Percentiles rank a stretch among this genome's conserved stretches.
These are phyloP conservation scores for Apotomis turbidana DNA, from an alignment of 2,888 invertebrate species.

Conservation along the genomic window DNA sequence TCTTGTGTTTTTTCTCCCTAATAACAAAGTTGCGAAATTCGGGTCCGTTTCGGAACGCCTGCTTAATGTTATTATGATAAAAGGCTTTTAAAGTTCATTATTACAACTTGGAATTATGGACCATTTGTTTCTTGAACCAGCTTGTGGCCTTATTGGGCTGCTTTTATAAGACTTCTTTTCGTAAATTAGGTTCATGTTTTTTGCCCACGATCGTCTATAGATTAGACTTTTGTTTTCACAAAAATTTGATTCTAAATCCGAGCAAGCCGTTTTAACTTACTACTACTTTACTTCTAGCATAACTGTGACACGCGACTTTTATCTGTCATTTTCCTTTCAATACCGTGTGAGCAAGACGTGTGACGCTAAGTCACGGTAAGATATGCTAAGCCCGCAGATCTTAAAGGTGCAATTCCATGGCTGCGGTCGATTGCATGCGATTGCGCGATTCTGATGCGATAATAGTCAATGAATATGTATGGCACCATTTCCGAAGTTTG, in stretches of 20 bases:
- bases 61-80: constrained; percentile 40
- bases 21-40: constrained; percentile 36
- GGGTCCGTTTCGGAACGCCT: constrained; percentile 33
- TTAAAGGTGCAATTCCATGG: too few relatives aligned
- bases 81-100: constrained; percentile 40
- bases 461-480: too few relatives aligned
- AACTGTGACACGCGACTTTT: too few relatives aligned
- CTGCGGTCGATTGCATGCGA: too few relatives aligned
- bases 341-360: too few relatives aligned
- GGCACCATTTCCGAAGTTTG: too few relatives aligned
- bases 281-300: too few relatives aligned
- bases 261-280: background rate
- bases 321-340: too few relatives aligned
- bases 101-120: constrained; percentile 23
- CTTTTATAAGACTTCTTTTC: background rate
- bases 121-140: constrained; percentile 24
- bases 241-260: background rate
- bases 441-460: too few relatives aligned
- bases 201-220: background rate
- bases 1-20: constrained; percentile 28
- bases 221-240: background rate
- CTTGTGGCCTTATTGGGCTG: constrained; percentile 21
- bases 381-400: too few relatives aligned
- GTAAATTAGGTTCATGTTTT: background rate
- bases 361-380: too few relatives aligned